Base-by-base conservation (phyloP, 2,888 invertebrate species). In the Ferdinandea cuprea region DNA sequence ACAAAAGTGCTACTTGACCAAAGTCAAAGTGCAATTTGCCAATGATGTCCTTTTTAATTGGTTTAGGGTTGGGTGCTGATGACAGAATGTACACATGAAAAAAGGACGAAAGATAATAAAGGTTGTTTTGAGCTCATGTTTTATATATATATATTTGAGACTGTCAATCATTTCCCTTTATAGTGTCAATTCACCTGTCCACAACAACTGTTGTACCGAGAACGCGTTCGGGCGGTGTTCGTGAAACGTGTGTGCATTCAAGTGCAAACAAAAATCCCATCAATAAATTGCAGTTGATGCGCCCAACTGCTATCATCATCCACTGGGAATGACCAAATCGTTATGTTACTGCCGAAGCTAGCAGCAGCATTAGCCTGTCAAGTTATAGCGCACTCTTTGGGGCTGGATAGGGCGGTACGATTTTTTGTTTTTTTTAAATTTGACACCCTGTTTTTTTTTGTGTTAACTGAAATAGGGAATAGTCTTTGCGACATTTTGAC, bases 11-110 rank as follows among this genome's bases (percentile, higher is more conserved):
- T 58, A 83, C 72, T 83, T 77, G 61, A 78, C 66, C 72, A 83
- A 61, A 73, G 83, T 83, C 72, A 77, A 77, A 73, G 77, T 68
- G 83, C 83, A 73, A 78, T 78, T 78, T 83, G 63, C 72, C 78
- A 78, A 72, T 78, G 72, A 77, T 77, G 78, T 72, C 68, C 71
- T 73, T 78, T 83, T 83, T 83, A 83, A 83, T 83, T 83, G 63
- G 61, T 68, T 83, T 61, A 50, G 28, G 72, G 71, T 13, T 59
- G 54, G 48, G 52, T 59, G 58, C 15, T 25, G 56, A 28, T 54
- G 54, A 30, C 35, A 69, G 28, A 19, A 21, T 19, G 17, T 35
- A 40, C 15, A 40, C 19, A 19, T 19, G 42, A n/a, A 9, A 46
- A 35, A 42, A 35, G 30, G 13, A 21, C 11, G 8, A 50, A 1